phyloP scores from a whole-genome alignment of 2,113 vertebrate genomes.

The Pachyramphus minor region DNA sequence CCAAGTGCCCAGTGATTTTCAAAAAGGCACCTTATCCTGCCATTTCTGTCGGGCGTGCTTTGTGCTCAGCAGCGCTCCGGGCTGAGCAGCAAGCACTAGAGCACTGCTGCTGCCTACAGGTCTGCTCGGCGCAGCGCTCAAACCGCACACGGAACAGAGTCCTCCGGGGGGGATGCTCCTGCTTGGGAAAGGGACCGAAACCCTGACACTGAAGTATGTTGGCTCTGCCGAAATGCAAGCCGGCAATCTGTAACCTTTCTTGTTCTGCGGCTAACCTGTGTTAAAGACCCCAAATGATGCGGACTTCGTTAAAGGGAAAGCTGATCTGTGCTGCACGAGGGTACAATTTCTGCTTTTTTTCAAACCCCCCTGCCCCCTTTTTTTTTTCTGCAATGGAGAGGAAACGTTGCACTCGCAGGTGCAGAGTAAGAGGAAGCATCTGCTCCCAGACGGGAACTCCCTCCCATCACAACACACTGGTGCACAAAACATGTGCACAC shows the following conservation, averaged over 20 bases:
- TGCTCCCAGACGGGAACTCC: not conserved
- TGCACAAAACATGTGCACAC: not conserved
- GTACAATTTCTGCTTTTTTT: not conserved
- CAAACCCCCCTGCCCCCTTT: no score
- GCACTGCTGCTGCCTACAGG: constrained; percentile 53
- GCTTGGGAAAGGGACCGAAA: not conserved
- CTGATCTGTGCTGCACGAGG: accelerated
- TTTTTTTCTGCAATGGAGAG: not conserved
- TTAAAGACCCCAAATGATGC: not conserved
- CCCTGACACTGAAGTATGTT: not conserved
- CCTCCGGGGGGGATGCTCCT: accelerated
- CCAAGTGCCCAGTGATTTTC: not conserved
- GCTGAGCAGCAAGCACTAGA: not conserved
- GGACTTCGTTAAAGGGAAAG: not conserved
- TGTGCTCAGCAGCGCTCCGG: accelerated
- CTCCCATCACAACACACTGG: not conserved
- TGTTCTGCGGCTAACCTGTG: not conserved
- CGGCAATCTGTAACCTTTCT: not conserved
- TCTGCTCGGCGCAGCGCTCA: not conserved
- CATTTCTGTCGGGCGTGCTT: not conserved
- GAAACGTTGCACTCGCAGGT: not conserved
- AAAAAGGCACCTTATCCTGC: not conserved
- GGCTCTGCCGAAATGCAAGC: not conserved
- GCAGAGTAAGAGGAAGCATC: constrained; percentile 17
- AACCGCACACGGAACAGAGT: accelerated